Base-by-base conservation (phyloP, 2,888 invertebrate species). In the Aproaerema taeniolella region DNA sequence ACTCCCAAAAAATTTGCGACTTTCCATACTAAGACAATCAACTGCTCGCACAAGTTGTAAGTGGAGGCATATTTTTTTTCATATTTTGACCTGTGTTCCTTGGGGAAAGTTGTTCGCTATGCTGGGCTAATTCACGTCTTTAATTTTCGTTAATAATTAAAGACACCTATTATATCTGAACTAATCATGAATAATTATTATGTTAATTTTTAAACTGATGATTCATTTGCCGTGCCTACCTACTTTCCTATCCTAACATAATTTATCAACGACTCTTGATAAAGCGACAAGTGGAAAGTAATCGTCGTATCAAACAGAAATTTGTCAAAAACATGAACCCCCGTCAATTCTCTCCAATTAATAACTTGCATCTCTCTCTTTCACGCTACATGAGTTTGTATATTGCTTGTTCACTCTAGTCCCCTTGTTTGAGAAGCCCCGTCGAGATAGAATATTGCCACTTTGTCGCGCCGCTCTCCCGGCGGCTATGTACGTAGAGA, bases 291-390 rank as follows among this genome's bases (percentile, higher is more conserved):
- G 78, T 77, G 77, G 81, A 76, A 81, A 81, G 75, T 82, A 86
- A 86, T 85, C 81, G 77, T 62, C 70, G 80, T 83, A 85, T 86
- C 83, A 85, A 86, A 85, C 82, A 68, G 65, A 75, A 85, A 85
- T 85, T 86, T 86, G 86, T 86, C 85, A 85, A 85, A 86, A 85
- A 83, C 85, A 85, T 73, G 75, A 69, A 70, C 58, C 64, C 80
- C 78, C 79, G 81, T 83, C 86, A 85, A 86, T 86, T 83, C 81
- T 63, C 67, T 78, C 80, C 83, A 85, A 86, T 86, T 86, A 86
- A 86, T 85, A 83, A 83, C 74, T 72, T 68, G 55, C 41, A 26
- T 26, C 47, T 43, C 35, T 73, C 76, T 53, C 70, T 55, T 50
- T 79, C 48, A 10, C 32, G 24, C 74, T 45, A 9, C 8, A 7